phyloP scores from a whole-genome alignment of 2,113 vertebrate genomes.

The Psittacara wagleri region DNA sequence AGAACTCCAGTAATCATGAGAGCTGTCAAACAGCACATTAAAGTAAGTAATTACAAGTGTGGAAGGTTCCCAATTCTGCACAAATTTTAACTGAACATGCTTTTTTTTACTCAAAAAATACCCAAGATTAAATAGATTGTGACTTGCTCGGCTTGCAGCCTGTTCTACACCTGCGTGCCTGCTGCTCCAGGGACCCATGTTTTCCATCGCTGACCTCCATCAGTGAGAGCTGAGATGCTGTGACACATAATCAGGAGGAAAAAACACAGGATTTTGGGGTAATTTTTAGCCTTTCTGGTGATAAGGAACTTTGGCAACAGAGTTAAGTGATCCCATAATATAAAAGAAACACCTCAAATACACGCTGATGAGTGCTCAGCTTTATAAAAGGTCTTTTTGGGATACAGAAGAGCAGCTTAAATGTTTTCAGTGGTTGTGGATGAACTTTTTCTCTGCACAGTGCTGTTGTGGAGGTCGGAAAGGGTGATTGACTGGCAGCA shows the following conservation, averaged over 20 bases:
- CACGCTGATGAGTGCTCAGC: not conserved
- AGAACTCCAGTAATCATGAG: not conserved
- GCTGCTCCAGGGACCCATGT: not conserved
- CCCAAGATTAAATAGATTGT: not conserved
- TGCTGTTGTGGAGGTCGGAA: not conserved
- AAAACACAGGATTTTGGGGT: accelerated
- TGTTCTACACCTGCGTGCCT: not conserved
- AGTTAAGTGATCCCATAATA: not conserved
- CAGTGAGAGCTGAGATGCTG: not conserved
- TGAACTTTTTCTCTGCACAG: not conserved
- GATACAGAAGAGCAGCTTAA: not conserved
- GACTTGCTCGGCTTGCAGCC: not conserved
- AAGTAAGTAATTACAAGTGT: not conserved
- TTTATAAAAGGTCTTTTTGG: not conserved
- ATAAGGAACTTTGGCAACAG: not conserved
- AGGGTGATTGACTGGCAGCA: not conserved
- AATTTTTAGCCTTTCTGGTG: not conserved
- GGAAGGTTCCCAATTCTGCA: not conserved
- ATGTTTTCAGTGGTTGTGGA: not conserved
- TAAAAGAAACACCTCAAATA: not conserved
- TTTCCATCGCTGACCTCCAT: not conserved
- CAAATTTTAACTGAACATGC: not conserved
- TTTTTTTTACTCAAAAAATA: not conserved
- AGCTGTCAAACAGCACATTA: conserved; percentile 14
- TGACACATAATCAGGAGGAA: not conserved